phyloP scores from a whole-genome alignment of 2,113 vertebrate species.

The Macroglossus sobrinus region DNA sequence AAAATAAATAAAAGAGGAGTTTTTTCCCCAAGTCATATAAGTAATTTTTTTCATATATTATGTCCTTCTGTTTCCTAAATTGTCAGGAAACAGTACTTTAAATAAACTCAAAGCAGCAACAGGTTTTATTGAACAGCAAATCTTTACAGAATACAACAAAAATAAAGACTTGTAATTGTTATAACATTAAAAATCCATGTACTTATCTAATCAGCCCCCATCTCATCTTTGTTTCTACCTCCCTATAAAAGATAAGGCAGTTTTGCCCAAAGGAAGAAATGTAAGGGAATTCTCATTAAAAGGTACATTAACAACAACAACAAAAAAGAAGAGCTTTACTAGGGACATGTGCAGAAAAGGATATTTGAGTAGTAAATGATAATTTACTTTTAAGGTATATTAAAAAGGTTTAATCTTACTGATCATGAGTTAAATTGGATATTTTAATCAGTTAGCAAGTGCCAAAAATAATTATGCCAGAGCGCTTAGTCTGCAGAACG shows the following conservation, averaged over 20 bases:
- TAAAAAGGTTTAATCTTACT: slow-evolving; percentile 94
- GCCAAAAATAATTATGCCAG: slow-evolving; percentile 96
- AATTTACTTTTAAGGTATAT: slow-evolving; percentile 89
- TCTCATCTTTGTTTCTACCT: slow-evolving; percentile 82
- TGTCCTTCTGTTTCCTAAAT: slow-evolving; percentile 57
- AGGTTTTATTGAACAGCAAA: slow-evolving; percentile 73
- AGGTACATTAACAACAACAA: slow-evolving; percentile 82
- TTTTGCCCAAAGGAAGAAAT: slow-evolving; percentile 86
- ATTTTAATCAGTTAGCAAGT: slow-evolving; percentile 89
- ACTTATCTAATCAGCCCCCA: slow-evolving; percentile 74
- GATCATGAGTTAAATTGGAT: slow-evolving; percentile 93
- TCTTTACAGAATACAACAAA: slow-evolving; percentile 61
- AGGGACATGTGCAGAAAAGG: slow-evolving; percentile 77
- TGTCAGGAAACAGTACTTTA: too few species aligned
- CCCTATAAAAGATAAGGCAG: slow-evolving; percentile 79
- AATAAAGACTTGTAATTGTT: slow-evolving; percentile 75
- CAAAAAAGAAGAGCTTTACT: slow-evolving; percentile 79
- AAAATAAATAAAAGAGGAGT: slow-evolving; percentile 49
- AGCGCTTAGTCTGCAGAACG: slow-evolving; percentile 95
- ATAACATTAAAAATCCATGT: slow-evolving; percentile 77
- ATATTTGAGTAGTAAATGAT: slow-evolving; percentile 86
- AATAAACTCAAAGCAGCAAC: slow-evolving; percentile 66
- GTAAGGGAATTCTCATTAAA: slow-evolving; percentile 84
- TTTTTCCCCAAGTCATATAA: slow-evolving; percentile 61
- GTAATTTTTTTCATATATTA: slow-evolving; percentile 62